These are phyloP conservation scores for Xenopus laevis DNA, from an alignment of 2,113 vertebrate species.

Conservation along the genomic window DNA sequence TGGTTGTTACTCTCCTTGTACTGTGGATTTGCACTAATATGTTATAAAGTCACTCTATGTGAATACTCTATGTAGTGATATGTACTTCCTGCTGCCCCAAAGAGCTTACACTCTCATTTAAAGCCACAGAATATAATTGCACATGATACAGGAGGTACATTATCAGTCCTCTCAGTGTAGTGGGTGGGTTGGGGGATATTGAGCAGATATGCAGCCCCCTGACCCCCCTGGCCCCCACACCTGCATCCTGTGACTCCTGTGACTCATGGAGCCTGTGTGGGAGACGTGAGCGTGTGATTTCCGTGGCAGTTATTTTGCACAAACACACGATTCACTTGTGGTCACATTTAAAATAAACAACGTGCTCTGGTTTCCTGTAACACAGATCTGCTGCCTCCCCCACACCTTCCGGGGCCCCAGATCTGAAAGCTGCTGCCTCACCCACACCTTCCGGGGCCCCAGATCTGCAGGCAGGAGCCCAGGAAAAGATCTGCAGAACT, in stretches of 20 bases:
- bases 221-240: neutral
- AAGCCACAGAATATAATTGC: no score
- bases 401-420: no score
- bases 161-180: no score
- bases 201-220: neutral
- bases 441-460: no score
- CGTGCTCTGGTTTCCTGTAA: conserved; percentile 14
- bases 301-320: conserved; percentile 22
- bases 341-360: conserved; percentile 7
- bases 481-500: neutral
- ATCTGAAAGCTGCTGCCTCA: neutral
- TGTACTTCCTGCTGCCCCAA: no score
- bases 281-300: conserved; percentile 17
- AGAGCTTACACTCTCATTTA: no score
- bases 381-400: neutral
- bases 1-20: no score
- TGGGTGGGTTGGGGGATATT: no score
- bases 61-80: no score
- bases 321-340: neutral
- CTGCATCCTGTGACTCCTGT: neutral
- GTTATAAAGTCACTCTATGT: no score
- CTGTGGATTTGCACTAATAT: no score
- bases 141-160: no score
- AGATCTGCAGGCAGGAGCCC: neutral
- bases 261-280: conserved; percentile 15